Conservation (phyloP, 1,140 invertebrate genomes). For the Meloidogyne chitwoodi region DNA sequence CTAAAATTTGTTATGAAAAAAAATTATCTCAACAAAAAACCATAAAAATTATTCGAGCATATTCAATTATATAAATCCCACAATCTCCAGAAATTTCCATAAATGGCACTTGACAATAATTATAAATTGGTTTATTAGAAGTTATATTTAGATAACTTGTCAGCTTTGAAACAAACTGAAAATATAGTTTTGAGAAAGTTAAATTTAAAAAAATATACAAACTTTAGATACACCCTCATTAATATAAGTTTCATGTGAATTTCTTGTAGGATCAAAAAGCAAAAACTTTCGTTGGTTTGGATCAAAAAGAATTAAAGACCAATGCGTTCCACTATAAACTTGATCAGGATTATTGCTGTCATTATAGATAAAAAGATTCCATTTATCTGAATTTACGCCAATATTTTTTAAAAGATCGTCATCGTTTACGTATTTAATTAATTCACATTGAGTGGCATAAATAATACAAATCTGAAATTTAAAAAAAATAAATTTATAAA, state of each 20-base stretch:
- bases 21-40: neutral
- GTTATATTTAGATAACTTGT: neutral
- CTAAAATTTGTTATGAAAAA: neutral
- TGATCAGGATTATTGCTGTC: neutral
- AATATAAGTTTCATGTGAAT: neutral
- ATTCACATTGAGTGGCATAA: constrained; percentile 3
- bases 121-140: neutral
- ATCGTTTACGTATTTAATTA: neutral
- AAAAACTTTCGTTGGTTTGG: neutral
- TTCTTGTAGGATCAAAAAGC: neutral
- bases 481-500: neutral
- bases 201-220: neutral
- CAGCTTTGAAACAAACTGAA: neutral
- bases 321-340: neutral
- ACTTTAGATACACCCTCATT: neutral
- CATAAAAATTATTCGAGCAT: constrained; percentile 1
- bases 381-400: neutral
- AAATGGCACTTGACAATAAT: neutral
- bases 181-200: neutral
- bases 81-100: constrained; percentile 5
- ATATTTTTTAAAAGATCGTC: neutral
- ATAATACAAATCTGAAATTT: neutral
- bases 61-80: constrained; percentile 9
- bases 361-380: constrained; percentile 1
- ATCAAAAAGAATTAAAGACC: constrained; percentile 7